A percentile compares a stretch with the other conserved stretches of the same genome.
Conservation (phyloP, 2,888 invertebrate genomes). For the Apamea anceps region DNA sequence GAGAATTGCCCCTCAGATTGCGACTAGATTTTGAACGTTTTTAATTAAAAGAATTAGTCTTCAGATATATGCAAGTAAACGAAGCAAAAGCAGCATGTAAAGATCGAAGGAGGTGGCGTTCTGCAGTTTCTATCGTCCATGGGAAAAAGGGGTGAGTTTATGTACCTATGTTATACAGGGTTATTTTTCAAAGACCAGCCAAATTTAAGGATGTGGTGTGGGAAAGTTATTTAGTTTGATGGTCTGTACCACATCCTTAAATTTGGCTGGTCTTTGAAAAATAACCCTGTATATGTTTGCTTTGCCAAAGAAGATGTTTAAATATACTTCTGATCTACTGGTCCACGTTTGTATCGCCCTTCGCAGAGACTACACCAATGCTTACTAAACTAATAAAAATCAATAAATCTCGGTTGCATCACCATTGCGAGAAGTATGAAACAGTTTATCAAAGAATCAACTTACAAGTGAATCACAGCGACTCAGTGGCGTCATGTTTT, state of each 20-base stretch:
- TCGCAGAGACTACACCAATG: neutral
- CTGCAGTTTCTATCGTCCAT: neutral
- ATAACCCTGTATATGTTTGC: neutral
- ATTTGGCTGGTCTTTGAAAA: no score
- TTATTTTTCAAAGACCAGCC: no score
- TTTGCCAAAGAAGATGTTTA: neutral
- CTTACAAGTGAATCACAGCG: slow-evolving; percentile 49
- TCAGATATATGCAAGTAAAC: neutral
- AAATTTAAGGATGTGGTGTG: no score
- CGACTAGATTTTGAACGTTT: no score
- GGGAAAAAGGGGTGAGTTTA: neutral
- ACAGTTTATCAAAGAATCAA: slow-evolving; percentile 37
- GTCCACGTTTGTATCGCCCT: neutral
- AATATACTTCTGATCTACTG: neutral
- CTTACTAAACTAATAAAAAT: slow-evolving; percentile 23
- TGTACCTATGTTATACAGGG: neutral
- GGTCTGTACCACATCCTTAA: no score
- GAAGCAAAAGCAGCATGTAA: neutral
- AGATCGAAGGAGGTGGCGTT: neutral
- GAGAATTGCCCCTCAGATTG: no score
- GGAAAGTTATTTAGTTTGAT: no score
- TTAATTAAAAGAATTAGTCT: no score
- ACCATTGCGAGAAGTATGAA: slow-evolving; percentile 10
- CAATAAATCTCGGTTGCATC: slow-evolving; percentile 28
- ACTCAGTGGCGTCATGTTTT: slow-evolving; percentile 33